phyloP scores from a whole-genome alignment of 2,113 vertebrate species.

The Brachyistius frenatus region DNA sequence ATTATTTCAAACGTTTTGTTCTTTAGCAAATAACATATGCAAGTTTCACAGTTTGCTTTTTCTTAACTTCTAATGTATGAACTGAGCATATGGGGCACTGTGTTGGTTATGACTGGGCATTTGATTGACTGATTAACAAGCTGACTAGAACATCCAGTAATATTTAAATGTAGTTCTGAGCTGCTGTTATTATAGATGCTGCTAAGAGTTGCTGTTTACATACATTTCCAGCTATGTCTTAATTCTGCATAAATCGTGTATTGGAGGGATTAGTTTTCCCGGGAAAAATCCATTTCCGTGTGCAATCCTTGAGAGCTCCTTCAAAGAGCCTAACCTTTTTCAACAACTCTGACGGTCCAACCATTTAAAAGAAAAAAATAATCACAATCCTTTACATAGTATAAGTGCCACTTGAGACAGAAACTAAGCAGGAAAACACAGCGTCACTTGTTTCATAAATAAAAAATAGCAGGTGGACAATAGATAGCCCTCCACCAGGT shows the following conservation, averaged over 20 bases:
- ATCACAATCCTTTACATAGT: not conserved
- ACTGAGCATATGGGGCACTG: too few species aligned
- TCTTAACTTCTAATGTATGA: too few species aligned
- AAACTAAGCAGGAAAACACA: not conserved
- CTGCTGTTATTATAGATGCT: not conserved
- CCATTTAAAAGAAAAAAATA: not conserved
- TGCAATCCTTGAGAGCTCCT: not conserved
- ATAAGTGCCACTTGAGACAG: not conserved
- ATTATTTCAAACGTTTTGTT: too few species aligned
- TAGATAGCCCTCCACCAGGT: not conserved
- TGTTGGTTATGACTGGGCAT: too few species aligned
- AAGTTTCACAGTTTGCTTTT: too few species aligned
- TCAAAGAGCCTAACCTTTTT: not conserved
- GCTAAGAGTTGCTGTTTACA: not conserved
- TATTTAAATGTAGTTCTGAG: too few species aligned
- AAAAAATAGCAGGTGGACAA: not conserved
- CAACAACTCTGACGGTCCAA: not conserved
- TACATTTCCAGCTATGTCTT: not conserved
- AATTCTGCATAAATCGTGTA: conserved; percentile 2
- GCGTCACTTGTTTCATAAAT: not conserved
- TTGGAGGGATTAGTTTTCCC: conserved; percentile 1
- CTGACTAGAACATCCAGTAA: too few species aligned
- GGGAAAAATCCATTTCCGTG: not conserved
- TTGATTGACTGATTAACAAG: too few species aligned
- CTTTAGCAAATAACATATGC: too few species aligned